Evolutionary conservation across 1,140 invertebrate species (phyloP), one percentile per base, ranked within the genome.

Genomic region (Whitmania pigra): DNA sequence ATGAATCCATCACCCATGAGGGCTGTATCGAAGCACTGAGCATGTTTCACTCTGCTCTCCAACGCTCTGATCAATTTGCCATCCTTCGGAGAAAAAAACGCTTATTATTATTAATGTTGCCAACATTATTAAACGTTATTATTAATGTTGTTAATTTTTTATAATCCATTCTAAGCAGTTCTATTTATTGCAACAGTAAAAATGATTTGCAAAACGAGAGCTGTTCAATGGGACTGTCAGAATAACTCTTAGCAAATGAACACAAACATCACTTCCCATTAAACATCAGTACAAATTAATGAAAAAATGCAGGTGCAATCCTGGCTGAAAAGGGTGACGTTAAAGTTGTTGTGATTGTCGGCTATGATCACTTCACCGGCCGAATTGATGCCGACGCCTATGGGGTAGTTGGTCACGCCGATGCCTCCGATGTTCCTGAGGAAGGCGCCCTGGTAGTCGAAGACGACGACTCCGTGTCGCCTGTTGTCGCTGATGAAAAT

Each of bases 301-400:
- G n/a, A n/a, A n/a, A n/a, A 49, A 11, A 49, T 49, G 43, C 2
- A 49, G 43, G 15, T 15, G 15, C 57, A 22, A 31, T 11, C 57
- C 83, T 85, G 84, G 29, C 79, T 80, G 77, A 86, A 85, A 79
- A 99, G 94, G 69, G 96, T 99, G 81, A 99, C 83, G 81, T 99
- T 99, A 85, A 99, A 99, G 84, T 99, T 99, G 86, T 99, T 99
- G 84, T 99, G 96, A 85, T 99, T 99, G 85, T 99, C 96, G 40
- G 96, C 96, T 76, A 99, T 96, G 55, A 98, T 86, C 69, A 98
- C 95, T 80, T 99, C 94, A 55, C 94, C 95, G 43, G 90, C 88
- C 0, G 89, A 88, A 81, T 97, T 99, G 78, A 99, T 98, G 67
- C 94, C 95, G 0, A 99, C 96, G 7, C 96, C 96, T 77, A 99